These are phyloP conservation scores for Epizoanthus ramosus DNA, from an alignment of 92 coral and sea anemone genomes.

Conservation along the genomic window DNA sequence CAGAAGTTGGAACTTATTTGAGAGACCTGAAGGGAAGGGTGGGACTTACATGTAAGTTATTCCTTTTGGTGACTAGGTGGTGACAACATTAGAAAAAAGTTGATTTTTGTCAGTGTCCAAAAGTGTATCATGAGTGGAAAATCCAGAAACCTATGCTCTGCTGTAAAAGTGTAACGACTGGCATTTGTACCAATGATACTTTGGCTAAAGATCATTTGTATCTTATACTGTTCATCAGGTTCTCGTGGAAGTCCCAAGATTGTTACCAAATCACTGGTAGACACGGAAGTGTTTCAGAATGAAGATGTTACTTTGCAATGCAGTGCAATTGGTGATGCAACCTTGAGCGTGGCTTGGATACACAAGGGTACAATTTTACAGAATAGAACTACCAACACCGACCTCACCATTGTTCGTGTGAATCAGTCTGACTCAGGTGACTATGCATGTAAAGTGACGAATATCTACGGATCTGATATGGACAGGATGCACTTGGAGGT, in stretches of 20 bases:
- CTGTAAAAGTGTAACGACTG: too few relatives aligned
- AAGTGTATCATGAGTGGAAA: too few relatives aligned
- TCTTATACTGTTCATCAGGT: background rate
- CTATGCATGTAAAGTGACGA: constrained; percentile 42
- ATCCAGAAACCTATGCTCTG: too few relatives aligned
- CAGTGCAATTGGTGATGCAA: constrained; percentile 40
- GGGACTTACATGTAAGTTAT: too few relatives aligned
- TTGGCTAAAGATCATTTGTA: background rate
- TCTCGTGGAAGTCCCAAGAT: constrained; percentile 22
- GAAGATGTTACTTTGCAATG: constrained; percentile 41
- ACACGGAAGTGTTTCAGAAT: constrained; percentile 4
- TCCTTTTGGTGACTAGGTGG: too few relatives aligned
- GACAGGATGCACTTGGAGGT: constrained; percentile 40
- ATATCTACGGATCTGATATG: constrained; percentile 26
- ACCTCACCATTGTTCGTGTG: constrained; percentile 1
- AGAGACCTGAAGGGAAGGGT: too few relatives aligned
- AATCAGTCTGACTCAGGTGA: constrained; percentile 19
- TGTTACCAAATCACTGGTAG: background rate
- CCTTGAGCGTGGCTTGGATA: constrained; percentile 41
- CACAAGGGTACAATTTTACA: constrained; percentile 30
- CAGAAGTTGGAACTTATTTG: too few relatives aligned
- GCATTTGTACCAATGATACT: too few relatives aligned
- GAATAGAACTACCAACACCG: constrained; percentile 13
- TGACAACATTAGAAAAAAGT: too few relatives aligned
- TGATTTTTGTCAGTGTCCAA: too few relatives aligned